Evolutionary conservation across 2,888 invertebrate genomes (phyloP), one percentile per base, ranked within the genome.

Genomic region (Steinernema carpocapsae): DNA sequence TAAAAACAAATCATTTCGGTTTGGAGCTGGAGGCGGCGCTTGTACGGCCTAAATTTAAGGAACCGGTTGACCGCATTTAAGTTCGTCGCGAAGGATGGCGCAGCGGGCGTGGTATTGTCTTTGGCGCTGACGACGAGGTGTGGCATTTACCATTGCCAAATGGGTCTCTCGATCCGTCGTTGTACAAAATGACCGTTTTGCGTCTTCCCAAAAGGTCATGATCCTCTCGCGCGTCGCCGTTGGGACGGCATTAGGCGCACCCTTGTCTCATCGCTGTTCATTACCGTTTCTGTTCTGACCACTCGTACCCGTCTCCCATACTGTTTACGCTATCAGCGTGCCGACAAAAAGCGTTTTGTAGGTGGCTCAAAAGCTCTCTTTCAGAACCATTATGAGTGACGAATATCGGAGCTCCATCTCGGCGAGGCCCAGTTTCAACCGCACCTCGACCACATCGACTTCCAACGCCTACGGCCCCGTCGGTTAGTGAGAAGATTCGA

Each of bases 371-470:
- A 37, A 10, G 10, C 37, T 37, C 37, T 3, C 3, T 37, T 37
- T 37, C 37, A 37, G 37, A 37, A 37, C 37, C 37, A 64, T 29
- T 7, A 64, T 64, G 64, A 64, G 64, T 32, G 64, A 72, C 24
- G 81, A 81, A 71, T 83, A 81, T 76, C 77, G 76, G 32, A 79
- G 79, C 73, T 78, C 80, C 19, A 83, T 83, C 52, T 77, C 80
- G 71, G 77, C 82, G 37, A 77, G 83, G 19, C 81, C 80, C 37
- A 78, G 78, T 52, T 83, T 79, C 79, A 78, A 80, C 72, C 71
- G 78, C 19, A 71, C 77, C 10, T 74, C 78, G 45, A 77, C 76
- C 52, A 64, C 32, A 2, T 64, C 64, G 3, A 64, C 12, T 32
- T 64, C 64, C 17, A 64, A 64, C 37, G 29, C 64, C 7, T 64